Evolutionary conservation across 2,113 vertebrate species (phyloP).

Genomic region (Arothron firmamentum): DNA sequence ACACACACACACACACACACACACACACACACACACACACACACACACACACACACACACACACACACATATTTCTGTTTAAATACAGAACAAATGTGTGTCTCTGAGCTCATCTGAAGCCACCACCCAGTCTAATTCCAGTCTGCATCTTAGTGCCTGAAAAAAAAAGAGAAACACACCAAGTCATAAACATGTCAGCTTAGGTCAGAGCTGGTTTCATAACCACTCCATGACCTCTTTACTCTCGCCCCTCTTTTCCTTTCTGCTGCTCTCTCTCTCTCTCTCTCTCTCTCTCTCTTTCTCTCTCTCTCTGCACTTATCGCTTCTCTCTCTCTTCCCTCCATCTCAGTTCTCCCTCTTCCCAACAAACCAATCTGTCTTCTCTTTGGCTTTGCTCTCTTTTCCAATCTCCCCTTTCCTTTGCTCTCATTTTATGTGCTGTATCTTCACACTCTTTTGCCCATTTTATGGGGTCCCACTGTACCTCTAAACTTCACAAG

Average conservation of each 20-base stretch:
- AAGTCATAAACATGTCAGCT: conserved; percentile 66
- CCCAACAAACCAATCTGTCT: conserved; percentile 49
- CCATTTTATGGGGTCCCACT: conserved; percentile 51
- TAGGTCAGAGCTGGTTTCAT: conserved; percentile 71
- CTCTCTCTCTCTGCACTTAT: conserved; percentile 12
- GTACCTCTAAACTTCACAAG: conserved; percentile 62
- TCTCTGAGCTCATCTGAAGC: conserved; percentile 54
- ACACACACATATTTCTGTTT: conserved; percentile 6
- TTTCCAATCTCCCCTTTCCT: conserved; percentile 49
- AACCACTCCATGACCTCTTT: conserved; percentile 68
- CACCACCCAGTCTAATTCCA: conserved; percentile 66
- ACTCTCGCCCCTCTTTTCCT: conserved; percentile 27
- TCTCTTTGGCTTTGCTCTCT: conserved; percentile 51
- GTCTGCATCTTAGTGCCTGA: conserved; percentile 50
- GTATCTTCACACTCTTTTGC: conserved; percentile 46
- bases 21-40: background rate
- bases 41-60: no score
- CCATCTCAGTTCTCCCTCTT: conserved; percentile 33
- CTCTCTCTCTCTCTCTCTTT: conserved; percentile 23
- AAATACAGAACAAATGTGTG: conserved; percentile 21
- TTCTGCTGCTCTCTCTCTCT: conserved; percentile 18
- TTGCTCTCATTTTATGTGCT: conserved; percentile 49
- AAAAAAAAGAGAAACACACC: conserved; percentile 45
- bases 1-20: background rate
- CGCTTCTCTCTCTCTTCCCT: conserved; percentile 11